phyloP scores from a whole-genome alignment of 1,140 invertebrate species.

The Aplysia californica region DNA sequence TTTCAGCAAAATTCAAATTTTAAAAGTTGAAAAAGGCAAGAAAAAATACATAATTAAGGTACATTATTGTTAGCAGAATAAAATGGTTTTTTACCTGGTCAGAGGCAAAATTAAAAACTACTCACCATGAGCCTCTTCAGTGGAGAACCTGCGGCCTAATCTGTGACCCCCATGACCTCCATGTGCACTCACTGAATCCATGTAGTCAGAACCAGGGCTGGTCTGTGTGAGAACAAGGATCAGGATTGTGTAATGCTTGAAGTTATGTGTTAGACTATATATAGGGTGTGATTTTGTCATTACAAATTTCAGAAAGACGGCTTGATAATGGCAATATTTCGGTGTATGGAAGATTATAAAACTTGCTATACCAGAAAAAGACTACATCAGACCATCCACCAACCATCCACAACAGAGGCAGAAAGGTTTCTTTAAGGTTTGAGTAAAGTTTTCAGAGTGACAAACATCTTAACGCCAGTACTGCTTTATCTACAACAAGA shows the following conservation, averaged over 20 bases:
- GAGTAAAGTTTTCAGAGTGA: no score
- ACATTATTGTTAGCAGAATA: no score
- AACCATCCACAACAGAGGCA: no score
- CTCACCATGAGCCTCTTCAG: constrained; percentile 7
- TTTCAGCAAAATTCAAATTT: no score
- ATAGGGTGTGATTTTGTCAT: background rate
- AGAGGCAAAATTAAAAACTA: background rate
- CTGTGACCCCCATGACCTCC: background rate
- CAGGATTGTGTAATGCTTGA: background rate
- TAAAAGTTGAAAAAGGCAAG: background rate
- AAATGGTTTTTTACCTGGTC: background rate
- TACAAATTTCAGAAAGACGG: background rate
- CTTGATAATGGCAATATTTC: background rate
- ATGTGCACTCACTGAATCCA: background rate
- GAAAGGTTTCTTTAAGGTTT: no score
- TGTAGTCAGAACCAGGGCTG: constrained; percentile 12
- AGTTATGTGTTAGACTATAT: background rate
- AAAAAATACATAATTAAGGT: no score
- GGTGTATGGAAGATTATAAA: background rate
- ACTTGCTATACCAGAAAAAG: no score
- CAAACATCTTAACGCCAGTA: no score
- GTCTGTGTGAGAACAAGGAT: background rate
- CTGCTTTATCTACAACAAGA: no score
- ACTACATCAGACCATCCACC: no score
- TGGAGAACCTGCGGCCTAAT: background rate